Evolutionary conservation across 2,888 invertebrate species (phyloP), one percentile per base, ranked within the genome.

Genomic region (Catocala nupta): DNA sequence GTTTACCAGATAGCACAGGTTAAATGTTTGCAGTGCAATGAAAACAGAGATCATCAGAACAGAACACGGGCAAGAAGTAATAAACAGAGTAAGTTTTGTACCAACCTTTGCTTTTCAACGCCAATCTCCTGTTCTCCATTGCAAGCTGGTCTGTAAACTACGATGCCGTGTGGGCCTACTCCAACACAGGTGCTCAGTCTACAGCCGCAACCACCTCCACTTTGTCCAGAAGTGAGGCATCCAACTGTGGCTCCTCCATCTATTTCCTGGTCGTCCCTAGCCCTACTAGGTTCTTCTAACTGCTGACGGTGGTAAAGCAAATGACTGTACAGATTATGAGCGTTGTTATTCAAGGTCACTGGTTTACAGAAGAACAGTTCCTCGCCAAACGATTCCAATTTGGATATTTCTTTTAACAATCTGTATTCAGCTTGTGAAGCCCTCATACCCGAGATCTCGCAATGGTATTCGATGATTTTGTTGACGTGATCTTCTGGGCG

Each of bases 141-240:
- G 80, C 94, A 93, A 36, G 91, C 90, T 1, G 94, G 94, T 51
- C 94, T 77, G 82, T 96, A 96, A 55, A 97, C 96, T 65, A 96
- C 96, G 70, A 98, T 96, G 61, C 98, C 98, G 77, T 97, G 96
- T 0, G 98, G 97, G 1, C 98, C 97, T 9, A 98, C 97, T 0
- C 97, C 97, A 64, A 98, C 95, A 53, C 94, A 90, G 0, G 94
- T 93, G 70, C 94, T 94, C 33, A 94, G 82, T 59, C 92, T 78
- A 75, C 94, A 94, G 0, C 94, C 94, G 63, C 94, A 94, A 1
- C 94, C 94, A 0, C 89, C 90, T 0, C 82, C 90, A 48, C 77
- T 89, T 74, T 92, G 93, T 3, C 94, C 94, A 0, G 89, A 87
- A 1, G 94, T 90, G 50, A 94, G 71, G 68, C 93, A 90, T 0